A percentile compares a stretch with the other conserved stretches of the same genome.
These are phyloP conservation scores for Cervus canadensis DNA, from an alignment of 2,113 vertebrate genomes.

Conservation along the genomic window DNA sequence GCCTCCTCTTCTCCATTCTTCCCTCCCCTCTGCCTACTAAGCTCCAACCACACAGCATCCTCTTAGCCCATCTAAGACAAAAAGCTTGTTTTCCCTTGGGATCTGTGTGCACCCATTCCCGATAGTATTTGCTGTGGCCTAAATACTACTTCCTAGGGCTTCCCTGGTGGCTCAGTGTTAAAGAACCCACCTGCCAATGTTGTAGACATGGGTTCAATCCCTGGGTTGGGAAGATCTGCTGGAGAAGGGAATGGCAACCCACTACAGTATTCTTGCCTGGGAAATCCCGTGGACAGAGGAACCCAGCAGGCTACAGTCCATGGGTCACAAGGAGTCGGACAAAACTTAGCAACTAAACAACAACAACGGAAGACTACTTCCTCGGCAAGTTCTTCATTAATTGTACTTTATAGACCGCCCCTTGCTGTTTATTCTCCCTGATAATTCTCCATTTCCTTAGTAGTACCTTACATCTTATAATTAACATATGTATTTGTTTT, in stretches of 20 bases:
- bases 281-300: neutral
- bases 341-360: neutral
- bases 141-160: neutral
- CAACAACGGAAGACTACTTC: neutral
- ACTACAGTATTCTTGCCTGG: neutral
- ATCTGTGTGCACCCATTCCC: neutral
- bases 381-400: neutral
- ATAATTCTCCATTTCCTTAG: neutral
- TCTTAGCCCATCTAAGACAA: neutral
- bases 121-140: neutral
- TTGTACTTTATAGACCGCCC: neutral
- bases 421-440: neutral
- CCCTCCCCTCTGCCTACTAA: neutral
- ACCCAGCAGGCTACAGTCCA: neutral
- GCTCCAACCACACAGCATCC: neutral
- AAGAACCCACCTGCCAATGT: neutral
- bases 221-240: neutral
- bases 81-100: neutral
- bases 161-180: neutral
- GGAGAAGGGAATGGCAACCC: neutral
- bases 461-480: neutral
- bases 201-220: neutral
- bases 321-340: neutral
- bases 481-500: neutral
- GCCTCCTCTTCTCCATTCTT: neutral